Percentiles rank a stretch among this genome's conserved stretches.
Conservation (phyloP, 2,797 vertebrate species). For the Dryobates pubescens region DNA sequence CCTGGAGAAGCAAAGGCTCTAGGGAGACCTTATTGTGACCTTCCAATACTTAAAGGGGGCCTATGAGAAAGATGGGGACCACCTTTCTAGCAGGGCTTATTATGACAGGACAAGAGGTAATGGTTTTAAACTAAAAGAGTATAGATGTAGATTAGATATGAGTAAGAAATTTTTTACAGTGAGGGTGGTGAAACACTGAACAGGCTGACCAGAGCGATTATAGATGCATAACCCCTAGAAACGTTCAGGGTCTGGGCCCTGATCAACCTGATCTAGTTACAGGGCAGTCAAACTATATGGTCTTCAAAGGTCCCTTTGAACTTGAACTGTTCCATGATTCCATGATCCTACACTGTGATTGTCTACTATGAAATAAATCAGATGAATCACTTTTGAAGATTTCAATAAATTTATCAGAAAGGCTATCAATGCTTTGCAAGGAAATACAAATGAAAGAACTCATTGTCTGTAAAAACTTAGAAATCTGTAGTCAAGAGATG, state of each 20-base stretch:
- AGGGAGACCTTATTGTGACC: too few species aligned
- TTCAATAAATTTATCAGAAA: neutral
- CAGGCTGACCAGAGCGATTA: neutral
- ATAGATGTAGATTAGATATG: too few species aligned
- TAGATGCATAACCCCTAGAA: neutral
- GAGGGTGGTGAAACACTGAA: neutral
- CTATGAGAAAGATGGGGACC: too few species aligned
- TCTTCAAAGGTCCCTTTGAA: neutral
- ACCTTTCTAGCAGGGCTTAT: too few species aligned
- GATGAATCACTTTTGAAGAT: neutral
- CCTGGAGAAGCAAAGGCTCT: too few species aligned
- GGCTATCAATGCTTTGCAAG: neutral
- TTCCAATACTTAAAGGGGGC: too few species aligned
- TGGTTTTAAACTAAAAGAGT: too few species aligned
- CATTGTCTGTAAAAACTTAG: neutral
- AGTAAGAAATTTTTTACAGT: neutral
- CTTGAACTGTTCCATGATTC: neutral
- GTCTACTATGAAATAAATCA: neutral
- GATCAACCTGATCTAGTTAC: neutral
- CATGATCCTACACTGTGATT: neutral
- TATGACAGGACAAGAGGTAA: too few species aligned
- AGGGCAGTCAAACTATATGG: neutral
- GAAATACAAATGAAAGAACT: neutral
- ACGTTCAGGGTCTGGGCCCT: neutral
- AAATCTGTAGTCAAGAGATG: neutral